Percentiles rank a stretch among this genome's conserved stretches.
phyloP scores from a whole-genome alignment of 2,797 vertebrate species.

The Alauda arvensis region DNA sequence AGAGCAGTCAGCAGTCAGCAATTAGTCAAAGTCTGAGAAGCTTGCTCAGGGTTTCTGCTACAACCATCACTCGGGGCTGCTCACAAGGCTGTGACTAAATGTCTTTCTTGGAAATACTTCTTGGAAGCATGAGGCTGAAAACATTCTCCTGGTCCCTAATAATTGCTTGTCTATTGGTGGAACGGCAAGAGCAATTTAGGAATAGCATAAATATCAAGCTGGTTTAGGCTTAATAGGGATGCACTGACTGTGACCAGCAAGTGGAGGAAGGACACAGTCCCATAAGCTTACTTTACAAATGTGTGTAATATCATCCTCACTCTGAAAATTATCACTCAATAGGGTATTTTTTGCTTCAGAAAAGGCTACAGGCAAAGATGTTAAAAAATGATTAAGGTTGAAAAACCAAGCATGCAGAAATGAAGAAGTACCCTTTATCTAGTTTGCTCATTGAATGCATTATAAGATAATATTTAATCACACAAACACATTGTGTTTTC shows the following conservation, averaged over 20 bases:
- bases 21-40: slow-evolving; percentile 55
- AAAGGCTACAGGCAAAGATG: neutral
- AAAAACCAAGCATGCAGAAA: slow-evolving; percentile 13
- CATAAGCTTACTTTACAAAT: neutral
- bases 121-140: slow-evolving; percentile 8
- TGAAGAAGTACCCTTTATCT: neutral
- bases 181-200: neutral
- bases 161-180: neutral
- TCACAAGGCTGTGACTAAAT: slow-evolving; percentile 44
- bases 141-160: neutral
- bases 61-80: slow-evolving; percentile 18
- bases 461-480: neutral
- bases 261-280: neutral
- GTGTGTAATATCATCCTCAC: neutral
- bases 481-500: neutral
- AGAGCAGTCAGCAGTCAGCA: slow-evolving; percentile 49
- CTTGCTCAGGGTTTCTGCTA: slow-evolving; percentile 34
- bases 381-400: neutral
- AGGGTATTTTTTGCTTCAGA: neutral
- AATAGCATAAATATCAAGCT: neutral
- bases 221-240: neutral
- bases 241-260: neutral
- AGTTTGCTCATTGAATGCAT: neutral
- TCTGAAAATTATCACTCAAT: neutral
- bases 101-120: slow-evolving; percentile 48